phyloP scores from a whole-genome alignment of 1,140 invertebrate genomes.

The Lepidostoma basale region DNA sequence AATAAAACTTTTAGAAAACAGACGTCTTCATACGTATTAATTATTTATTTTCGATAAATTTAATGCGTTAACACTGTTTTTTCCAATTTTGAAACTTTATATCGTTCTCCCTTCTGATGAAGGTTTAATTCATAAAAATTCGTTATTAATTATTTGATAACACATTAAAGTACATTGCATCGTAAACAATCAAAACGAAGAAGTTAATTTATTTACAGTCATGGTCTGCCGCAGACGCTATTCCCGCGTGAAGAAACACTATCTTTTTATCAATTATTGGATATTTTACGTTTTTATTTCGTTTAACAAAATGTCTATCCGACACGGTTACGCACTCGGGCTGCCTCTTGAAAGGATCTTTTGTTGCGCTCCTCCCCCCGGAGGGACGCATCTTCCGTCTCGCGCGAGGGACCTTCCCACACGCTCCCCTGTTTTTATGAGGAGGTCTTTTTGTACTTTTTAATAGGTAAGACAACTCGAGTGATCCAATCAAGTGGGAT shows the following conservation, averaged over 20 bases:
- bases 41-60: too few species aligned
- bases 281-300: slow-evolving; percentile 24
- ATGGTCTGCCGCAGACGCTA: background rate
- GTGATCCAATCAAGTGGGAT: slow-evolving; percentile 27
- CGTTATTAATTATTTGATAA: too few species aligned
- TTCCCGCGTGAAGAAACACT: background rate
- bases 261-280: slow-evolving; percentile 22
- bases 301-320: slow-evolving; percentile 17
- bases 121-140: too few species aligned
- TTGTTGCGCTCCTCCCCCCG: slow-evolving; percentile 20
- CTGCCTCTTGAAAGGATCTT: background rate
- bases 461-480: slow-evolving; percentile 38
- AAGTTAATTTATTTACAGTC: background rate
- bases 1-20: too few species aligned
- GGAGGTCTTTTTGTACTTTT: slow-evolving; percentile 25
- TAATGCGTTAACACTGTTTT: too few species aligned
- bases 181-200: too few species aligned
- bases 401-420: background rate
- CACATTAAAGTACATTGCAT: too few species aligned
- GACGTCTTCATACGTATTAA: too few species aligned
- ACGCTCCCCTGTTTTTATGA: slow-evolving; percentile 17
- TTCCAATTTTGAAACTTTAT: too few species aligned
- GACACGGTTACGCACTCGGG: slow-evolving; percentile 33
- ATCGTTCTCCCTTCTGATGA: too few species aligned
- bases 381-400: slow-evolving; percentile 24